Evolutionary conservation across 2,113 vertebrate genomes (phyloP).

Genomic region (Poecile atricapillus): DNA sequence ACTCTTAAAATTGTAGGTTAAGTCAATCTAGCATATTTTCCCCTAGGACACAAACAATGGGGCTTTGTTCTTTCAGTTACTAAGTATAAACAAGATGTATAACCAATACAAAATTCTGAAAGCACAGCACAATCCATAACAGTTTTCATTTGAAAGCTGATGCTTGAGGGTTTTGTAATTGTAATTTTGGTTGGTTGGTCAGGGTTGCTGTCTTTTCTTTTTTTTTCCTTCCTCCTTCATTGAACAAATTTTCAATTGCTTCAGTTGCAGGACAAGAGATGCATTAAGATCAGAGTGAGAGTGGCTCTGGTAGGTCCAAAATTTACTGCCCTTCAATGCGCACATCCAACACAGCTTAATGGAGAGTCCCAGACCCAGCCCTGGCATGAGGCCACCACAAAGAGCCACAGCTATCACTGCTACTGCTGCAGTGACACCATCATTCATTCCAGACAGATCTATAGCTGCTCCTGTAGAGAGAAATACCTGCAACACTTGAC

Average conservation of each 20-base stretch:
- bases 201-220: not conserved
- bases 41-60: not conserved
- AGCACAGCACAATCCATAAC: not conserved
- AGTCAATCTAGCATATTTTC: not conserved
- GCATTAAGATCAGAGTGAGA: not conserved
- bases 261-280: not conserved
- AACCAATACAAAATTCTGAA: not conserved
- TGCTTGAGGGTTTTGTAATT: not conserved
- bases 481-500: not conserved
- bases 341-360: not conserved
- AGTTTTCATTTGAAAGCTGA: not conserved
- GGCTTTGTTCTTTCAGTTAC: not conserved
- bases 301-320: not conserved
- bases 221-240: not conserved
- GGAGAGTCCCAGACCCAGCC: not conserved
- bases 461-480: not conserved
- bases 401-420: not conserved
- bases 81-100: not conserved
- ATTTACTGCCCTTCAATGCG: not conserved
- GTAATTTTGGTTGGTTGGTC: not conserved
- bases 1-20: not conserved
- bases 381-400: not conserved
- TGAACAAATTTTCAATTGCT: not conserved
- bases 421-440: not conserved
- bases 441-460: accelerated